These are phyloP conservation scores for Sphyrna mokarran DNA, from an alignment of 2,113 vertebrate genomes.

Conservation along the genomic window DNA sequence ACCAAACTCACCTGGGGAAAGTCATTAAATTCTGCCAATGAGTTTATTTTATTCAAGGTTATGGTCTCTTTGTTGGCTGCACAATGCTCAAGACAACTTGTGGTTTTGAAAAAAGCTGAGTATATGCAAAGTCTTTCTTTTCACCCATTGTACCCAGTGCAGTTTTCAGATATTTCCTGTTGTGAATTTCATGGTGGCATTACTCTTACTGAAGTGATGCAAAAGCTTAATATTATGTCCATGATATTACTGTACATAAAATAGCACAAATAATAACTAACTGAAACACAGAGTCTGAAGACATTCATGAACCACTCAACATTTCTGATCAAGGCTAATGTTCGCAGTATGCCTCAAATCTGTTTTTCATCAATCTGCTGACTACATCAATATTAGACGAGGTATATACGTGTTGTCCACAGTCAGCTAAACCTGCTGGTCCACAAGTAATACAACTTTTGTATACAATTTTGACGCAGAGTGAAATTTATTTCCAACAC, in stretches of 20 bases:
- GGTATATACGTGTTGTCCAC: not conserved
- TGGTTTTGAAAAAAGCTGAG: too few species aligned
- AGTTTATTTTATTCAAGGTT: too few species aligned
- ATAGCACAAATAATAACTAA: not conserved
- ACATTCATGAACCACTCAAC: not conserved
- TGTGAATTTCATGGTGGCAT: not conserved
- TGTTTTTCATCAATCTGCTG: not conserved
- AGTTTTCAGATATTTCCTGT: too few species aligned
- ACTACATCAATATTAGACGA: not conserved
- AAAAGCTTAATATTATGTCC: not conserved
- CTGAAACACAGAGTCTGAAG: not conserved
- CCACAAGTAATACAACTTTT: not conserved
- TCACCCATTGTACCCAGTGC: not conserved
- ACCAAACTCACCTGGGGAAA: too few species aligned
- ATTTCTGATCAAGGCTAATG: not conserved
- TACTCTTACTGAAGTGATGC: not conserved
- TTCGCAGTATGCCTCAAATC: not conserved
- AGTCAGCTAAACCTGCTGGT: not conserved
- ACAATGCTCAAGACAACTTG: too few species aligned
- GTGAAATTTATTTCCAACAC: not conserved
- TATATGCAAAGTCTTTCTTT: not conserved
- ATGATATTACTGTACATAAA: not conserved
- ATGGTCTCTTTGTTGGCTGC: too few species aligned
- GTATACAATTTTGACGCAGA: not conserved
- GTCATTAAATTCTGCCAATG: too few species aligned